These are phyloP conservation scores for Antheraea mylitta DNA, from an alignment of 1,140 invertebrate genomes.

Conservation along the genomic window DNA sequence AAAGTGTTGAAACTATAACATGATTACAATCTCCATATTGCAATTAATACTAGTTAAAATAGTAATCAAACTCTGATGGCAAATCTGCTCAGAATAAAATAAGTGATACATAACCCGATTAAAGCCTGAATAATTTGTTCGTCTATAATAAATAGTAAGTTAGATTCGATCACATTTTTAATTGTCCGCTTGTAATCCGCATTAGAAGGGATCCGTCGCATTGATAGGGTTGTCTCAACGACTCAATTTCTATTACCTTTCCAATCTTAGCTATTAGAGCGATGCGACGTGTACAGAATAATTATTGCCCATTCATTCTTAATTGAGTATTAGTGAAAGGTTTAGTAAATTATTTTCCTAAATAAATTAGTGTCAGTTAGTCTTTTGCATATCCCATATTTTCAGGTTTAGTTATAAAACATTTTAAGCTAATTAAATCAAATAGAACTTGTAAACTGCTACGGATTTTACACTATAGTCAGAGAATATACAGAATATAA, in stretches of 20 bases:
- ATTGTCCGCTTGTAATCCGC: slow-evolving; percentile 33
- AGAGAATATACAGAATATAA: no score
- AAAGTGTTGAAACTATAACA: no score
- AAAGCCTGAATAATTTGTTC: slow-evolving; percentile 8
- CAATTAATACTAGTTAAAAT: no score
- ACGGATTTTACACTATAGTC: no score
- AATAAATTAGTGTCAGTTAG: background rate
- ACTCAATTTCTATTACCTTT: background rate
- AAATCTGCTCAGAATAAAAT: background rate
- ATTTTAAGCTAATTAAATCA: no score
- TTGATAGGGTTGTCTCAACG: slow-evolving; percentile 5
- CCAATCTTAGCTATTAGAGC: background rate
- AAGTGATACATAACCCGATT: background rate
- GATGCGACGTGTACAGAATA: background rate
- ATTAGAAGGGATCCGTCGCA: slow-evolving; percentile 25
- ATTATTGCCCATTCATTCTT: background rate
- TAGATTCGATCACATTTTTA: slow-evolving; percentile 28
- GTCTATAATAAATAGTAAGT: slow-evolving; percentile 15
- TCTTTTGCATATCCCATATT: no score
- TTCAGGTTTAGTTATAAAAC: no score
- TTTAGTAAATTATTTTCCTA: no score
- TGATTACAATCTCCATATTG: no score
- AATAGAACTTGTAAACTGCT: no score
- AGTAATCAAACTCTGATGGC: background rate
- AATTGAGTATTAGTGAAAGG: slow-evolving; percentile 3